Base-by-base conservation (phyloP, 2,797 vertebrate species). In the Sparus aurata region DNA sequence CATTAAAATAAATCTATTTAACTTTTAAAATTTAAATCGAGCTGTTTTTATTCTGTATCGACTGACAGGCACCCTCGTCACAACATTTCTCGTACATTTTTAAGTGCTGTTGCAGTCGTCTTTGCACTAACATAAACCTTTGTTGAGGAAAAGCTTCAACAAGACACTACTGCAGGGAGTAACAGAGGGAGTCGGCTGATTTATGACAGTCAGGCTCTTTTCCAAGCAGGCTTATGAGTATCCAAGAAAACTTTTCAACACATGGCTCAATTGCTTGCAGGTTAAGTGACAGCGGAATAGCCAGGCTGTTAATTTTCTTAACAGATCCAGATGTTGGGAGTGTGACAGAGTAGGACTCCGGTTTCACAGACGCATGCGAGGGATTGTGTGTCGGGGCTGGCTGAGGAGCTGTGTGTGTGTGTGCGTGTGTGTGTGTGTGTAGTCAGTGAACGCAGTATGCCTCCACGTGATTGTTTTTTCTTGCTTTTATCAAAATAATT, bases 271-370 rank as follows among this genome's bases (percentile, higher is more conserved):
- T 88, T 86, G 88, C 91, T 93, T 86, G 85, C 90, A 94, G 89
- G 91, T 93, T 95, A 93, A 93, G 93, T 91, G 90, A 91, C 87
- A 86, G 82, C 66, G 62, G 85, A 90, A 89, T 71, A 83, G 84
- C 60, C 75, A 80, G 80, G 77, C 82, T 79, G 85, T 89, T 91
- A 77, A 92, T 92, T 91, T 92, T 75, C 86, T 92, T 86, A 90
- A 84, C 88, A 88, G 86, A 94, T 91, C 92, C 94, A 95, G 93
- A 95, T 95, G 94, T 93, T 87, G 75, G 81, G 84, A 87, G 78
- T 86, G 84, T 89, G 90, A 87, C 79, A 87, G 68, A 85, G 82
- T 64, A 69, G 53, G 76, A 52, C 69, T 93, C 81, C 0, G 58
- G 81, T 91, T 92, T 89, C 81, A 78, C 72, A 73, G 82, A 83